Evolutionary conservation across 2,888 invertebrate genomes (phyloP), one percentile per base, ranked within the genome.

Genomic region (Periphyllus acericola): DNA sequence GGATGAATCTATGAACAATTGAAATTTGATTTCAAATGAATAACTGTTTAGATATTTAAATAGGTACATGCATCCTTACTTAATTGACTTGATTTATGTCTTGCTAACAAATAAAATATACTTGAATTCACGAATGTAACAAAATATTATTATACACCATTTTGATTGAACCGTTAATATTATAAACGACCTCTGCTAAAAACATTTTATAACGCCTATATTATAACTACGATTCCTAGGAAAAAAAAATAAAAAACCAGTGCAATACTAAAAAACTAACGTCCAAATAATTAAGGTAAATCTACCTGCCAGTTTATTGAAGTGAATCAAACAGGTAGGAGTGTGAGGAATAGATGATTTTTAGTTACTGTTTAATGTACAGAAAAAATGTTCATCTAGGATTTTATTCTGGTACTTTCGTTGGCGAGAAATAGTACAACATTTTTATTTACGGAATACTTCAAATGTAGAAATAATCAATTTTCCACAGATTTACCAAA

Each of bases 401-500:
- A 36, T n/a, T 80, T 19, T 34, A 21, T 36, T n/a, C n/a, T n/a
- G 55, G 6, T 17, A 80, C n/a, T 36, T 60, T 36, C 19, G 0
- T 21, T 19, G 32, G 5, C 6, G 36, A 75, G 4, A 36, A 25
- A 29, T 5, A 76, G 40, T n/a, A 19, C 17, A 34, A 74, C 14
- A 74, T 74, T 36, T 40, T 71, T 19, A 19, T 32, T 34, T 29
- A 71, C 21, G 40, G 68, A 71, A 68, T 71, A 36, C 34, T 34
- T 52, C 19, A 71, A 81, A 46, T 52, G 72, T 55, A 83, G 55
- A 36, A 83, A 83, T 83, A 83, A 83, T 83, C 74, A 83, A 83
- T 83, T 83, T 75, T 46, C 25, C n/a, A 79, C 55, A 79, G 79
- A 79, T 79, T 68, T 46, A 34, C 55, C 36, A 75, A 60, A 60